These are phyloP conservation scores for Heterocephalus glaber DNA, from an alignment of 2,113 vertebrate species.

Conservation along the genomic window DNA sequence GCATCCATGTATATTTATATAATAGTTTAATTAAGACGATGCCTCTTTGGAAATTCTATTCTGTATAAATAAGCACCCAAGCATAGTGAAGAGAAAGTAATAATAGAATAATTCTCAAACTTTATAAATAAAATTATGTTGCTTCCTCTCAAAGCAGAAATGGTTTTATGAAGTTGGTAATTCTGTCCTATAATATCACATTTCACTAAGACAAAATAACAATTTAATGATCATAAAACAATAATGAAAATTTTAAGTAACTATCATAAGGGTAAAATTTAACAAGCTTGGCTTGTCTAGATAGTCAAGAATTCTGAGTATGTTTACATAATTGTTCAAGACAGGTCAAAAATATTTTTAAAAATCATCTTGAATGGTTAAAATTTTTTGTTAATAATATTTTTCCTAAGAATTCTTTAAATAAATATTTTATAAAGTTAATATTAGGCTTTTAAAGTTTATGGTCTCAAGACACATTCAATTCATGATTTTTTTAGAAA, in stretches of 20 bases:
- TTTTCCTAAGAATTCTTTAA: not conserved
- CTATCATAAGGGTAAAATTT: not conserved
- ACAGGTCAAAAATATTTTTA: not conserved
- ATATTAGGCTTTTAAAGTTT: not conserved
- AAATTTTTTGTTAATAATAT: not conserved
- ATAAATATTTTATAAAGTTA: not conserved
- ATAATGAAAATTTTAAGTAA: not conserved
- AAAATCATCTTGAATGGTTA: not conserved
- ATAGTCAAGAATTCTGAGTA: not conserved
- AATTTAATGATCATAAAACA: not conserved
- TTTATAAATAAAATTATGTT: slow-evolving; percentile 20
- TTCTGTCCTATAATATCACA: not conserved
- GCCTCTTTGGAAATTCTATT: not conserved
- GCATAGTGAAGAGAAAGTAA: not conserved
- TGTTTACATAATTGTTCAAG: not conserved
- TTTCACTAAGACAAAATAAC: not conserved
- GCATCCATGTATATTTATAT: not conserved
- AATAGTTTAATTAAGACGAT: not conserved
- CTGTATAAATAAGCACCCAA: not conserved
- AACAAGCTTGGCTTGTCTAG: not conserved
- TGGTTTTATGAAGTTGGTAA: slow-evolving; percentile 3
- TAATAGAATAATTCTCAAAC: slow-evolving; percentile 26
- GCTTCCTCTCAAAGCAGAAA: slow-evolving; percentile 40
- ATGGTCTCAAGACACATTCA: not conserved
- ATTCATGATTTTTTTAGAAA: not conserved